Conservation (phyloP, 2,888 invertebrate species). For the Trachelus iudaicus region DNA sequence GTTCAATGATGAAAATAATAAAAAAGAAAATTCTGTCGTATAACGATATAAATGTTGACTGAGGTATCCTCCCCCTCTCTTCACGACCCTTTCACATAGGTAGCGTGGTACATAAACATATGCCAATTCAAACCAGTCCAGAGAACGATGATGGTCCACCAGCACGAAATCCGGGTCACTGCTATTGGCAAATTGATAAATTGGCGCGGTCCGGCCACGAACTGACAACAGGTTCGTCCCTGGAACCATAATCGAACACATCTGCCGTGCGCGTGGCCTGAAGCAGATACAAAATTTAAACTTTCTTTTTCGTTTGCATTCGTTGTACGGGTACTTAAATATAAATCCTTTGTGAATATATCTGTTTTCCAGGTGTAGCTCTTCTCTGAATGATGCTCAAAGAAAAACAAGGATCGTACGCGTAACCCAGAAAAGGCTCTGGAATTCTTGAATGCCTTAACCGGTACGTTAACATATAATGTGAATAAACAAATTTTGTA, state of each 20-base stretch:
- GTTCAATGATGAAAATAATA: neutral
- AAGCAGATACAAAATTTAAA: neutral
- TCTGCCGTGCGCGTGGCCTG: neutral
- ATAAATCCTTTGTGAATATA: neutral
- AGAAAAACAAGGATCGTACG: neutral
- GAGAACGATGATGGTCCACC: neutral
- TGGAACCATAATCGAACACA: neutral
- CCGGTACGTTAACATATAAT: neutral
- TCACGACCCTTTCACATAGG: neutral
- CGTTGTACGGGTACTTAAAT: neutral
- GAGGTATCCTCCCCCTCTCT: neutral
- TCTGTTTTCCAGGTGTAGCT: neutral
- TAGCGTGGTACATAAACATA: neutral
- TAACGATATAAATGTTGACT: neutral
- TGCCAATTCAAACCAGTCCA: neutral
- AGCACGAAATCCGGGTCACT: neutral
- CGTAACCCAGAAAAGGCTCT: neutral
- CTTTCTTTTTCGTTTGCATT: neutral
- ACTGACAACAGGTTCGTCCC: neutral
- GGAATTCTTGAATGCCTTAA: neutral
- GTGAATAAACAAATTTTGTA: neutral
- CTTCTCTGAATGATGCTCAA: neutral
- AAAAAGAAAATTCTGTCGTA: neutral
- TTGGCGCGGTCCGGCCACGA: neutral
- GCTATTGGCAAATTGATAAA: neutral